These are phyloP conservation scores for Achatina immaculata DNA, from an alignment of 1,140 invertebrate genomes.

Conservation along the genomic window DNA sequence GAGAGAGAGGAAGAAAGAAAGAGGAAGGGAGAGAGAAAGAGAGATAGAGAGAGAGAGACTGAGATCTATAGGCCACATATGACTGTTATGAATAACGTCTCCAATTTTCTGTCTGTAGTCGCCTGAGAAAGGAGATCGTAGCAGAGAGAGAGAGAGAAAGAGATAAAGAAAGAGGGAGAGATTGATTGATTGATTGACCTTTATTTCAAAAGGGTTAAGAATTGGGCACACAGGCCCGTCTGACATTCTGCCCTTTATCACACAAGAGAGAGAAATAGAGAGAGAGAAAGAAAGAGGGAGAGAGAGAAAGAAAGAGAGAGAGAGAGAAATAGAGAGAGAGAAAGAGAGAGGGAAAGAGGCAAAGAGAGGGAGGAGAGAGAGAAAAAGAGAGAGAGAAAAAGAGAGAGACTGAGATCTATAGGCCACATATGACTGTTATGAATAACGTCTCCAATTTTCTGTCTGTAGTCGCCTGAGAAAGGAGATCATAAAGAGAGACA, in stretches of 20 bases:
- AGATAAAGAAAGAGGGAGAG: not conserved
- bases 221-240: no score
- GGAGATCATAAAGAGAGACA: conserved; percentile 15
- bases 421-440: no score
- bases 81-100: no score
- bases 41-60: conserved; percentile 3
- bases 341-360: not conserved
- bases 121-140: conserved; percentile 12
- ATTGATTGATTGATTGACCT: no score
- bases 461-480: no score
- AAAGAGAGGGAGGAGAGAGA: conserved; percentile 27
- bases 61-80: no score
- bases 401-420: not conserved
- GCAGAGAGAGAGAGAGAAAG: conserved; percentile 20
- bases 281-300: not conserved
- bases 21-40: not conserved
- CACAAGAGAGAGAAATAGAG: no score
- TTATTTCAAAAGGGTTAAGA: no score
- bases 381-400: not conserved
- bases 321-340: no score
- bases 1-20: not conserved
- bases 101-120: no score
- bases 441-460: no score
- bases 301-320: not conserved
- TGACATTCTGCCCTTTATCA: no score